phyloP scores from a whole-genome alignment of 1,140 invertebrate genomes.

The Rhizoglyphus robini region DNA sequence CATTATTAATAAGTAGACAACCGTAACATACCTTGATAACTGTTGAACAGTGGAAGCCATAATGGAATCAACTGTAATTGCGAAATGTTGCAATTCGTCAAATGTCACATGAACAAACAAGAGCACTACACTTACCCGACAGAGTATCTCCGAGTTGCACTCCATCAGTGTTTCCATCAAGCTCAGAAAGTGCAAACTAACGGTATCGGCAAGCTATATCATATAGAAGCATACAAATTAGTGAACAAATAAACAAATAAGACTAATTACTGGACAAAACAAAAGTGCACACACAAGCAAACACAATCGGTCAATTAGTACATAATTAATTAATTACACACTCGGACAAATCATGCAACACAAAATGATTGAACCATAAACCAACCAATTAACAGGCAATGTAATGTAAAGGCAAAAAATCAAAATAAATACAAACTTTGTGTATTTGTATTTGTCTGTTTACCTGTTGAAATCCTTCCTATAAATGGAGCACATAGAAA shows the following conservation, averaged over 20 bases:
- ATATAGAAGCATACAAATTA: conserved; percentile 6
- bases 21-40: conserved; percentile 63
- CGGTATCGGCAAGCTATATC: conserved; percentile 80
- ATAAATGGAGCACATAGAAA: neutral
- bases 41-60: conserved; percentile 73
- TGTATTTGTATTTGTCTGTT: conserved; percentile 23
- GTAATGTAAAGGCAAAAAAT: neutral
- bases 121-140: conserved; percentile 47
- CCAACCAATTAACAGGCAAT: neutral
- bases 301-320: neutral
- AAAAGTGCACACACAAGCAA: conserved; percentile 4
- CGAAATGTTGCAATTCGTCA: neutral
- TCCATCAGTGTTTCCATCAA: conserved; percentile 88
- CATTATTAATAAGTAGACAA: no score
- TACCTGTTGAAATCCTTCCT: conserved; percentile 20
- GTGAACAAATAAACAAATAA: neutral
- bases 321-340: no score
- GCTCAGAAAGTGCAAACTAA: conserved; percentile 90
- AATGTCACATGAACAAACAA: neutral
- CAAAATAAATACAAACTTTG: conserved; percentile 20
- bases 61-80: conserved; percentile 41
- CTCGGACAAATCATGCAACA: no score
- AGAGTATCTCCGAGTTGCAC: conserved; percentile 80
- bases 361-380: neutral
- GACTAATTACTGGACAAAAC: neutral